These are phyloP conservation scores for Shargacucullia verbasci DNA, from an alignment of 2,888 invertebrate species.

Conservation along the genomic window DNA sequence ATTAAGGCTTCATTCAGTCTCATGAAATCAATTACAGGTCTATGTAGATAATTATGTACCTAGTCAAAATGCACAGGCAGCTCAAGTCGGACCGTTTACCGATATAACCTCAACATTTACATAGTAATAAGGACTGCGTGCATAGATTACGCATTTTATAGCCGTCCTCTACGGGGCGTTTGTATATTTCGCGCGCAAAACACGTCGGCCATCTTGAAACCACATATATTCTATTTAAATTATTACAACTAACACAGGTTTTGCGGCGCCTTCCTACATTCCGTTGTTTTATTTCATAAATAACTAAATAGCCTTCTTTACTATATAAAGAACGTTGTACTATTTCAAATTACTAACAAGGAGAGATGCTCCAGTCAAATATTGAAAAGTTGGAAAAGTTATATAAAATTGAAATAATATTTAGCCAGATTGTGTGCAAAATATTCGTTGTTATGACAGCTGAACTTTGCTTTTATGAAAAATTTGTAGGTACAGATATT, in stretches of 20 bases:
- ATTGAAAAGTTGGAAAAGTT: constrained; percentile 5
- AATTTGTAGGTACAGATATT: constrained; percentile 23
- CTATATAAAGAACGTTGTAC: too few relatives aligned
- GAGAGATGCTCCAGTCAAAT: constrained; percentile 6
- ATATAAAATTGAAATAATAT: constrained; percentile 2
- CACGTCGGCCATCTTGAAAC: constrained; percentile 48
- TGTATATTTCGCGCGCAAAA: constrained; percentile 39
- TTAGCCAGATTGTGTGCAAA: constrained; percentile 9
- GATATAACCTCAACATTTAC: constrained; percentile 33
- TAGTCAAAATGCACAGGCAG: constrained; percentile 21
- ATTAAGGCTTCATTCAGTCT: too few relatives aligned
- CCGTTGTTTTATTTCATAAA: constrained; percentile 1
- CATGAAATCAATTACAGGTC: too few relatives aligned
- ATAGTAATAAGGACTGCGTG: constrained; percentile 32
- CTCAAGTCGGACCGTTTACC: constrained; percentile 20
- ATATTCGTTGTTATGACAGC: constrained; percentile 5
- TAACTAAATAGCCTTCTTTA: too few relatives aligned
- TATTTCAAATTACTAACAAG: too few relatives aligned
- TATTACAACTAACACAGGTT: constrained; percentile 29
- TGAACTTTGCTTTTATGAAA: constrained; percentile 15
- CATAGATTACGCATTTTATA: constrained; percentile 46
- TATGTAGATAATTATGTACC: too few relatives aligned
- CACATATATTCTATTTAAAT: constrained; percentile 43
- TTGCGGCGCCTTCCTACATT: constrained; percentile 27
- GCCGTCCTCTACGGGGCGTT: constrained; percentile 16